Conservation (phyloP, 1,140 invertebrate genomes). For the Drosophila kepulauana region DNA sequence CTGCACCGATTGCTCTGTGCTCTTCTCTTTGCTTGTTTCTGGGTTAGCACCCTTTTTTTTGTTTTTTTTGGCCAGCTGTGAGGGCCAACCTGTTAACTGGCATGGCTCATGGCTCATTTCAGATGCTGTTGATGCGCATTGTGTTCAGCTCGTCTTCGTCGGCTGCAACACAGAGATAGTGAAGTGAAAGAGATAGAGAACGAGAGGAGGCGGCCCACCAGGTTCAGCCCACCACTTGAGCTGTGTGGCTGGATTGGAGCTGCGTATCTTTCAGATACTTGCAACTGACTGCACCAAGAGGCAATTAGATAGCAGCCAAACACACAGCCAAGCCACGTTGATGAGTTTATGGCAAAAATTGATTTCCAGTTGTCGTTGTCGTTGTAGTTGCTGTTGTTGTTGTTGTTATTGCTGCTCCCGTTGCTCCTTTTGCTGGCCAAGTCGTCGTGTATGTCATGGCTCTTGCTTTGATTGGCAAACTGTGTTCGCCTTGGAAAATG, state of each 20-base stretch:
- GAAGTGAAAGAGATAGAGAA: not conserved
- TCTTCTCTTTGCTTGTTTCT: constrained; percentile 40
- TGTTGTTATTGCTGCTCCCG: constrained; percentile 31
- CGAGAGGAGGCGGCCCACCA: constrained; percentile 10
- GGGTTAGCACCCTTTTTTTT: constrained; percentile 69
- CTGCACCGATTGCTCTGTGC: not conserved
- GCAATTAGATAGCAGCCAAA: constrained; percentile 77
- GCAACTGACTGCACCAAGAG: constrained; percentile 64
- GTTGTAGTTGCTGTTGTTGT: constrained; percentile 21
- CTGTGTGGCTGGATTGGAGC: constrained; percentile 6
- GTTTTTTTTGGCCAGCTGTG: constrained; percentile 11
- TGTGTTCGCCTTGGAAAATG: constrained; percentile 62
- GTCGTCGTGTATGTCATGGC: constrained; percentile 29
- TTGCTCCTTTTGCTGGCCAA: constrained; percentile 35
- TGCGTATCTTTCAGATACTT: constrained; percentile 65
- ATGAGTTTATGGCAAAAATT: constrained; percentile 83
- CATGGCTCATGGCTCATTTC: constrained; percentile 2
- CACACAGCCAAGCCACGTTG: constrained; percentile 51
- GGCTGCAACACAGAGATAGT: not conserved
- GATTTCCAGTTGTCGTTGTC: constrained; percentile 77
- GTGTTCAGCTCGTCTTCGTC: constrained; percentile 12
- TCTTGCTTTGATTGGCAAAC: constrained; percentile 51
- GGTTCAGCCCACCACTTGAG: constrained; percentile 48
- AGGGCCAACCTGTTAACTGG: constrained; percentile 44
- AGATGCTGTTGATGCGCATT: constrained; percentile 42